Percentiles rank a stretch among this genome's conserved stretches.
Evolutionary conservation across 2,797 vertebrate genomes (phyloP).

Genomic region (Carapus acus): DNA sequence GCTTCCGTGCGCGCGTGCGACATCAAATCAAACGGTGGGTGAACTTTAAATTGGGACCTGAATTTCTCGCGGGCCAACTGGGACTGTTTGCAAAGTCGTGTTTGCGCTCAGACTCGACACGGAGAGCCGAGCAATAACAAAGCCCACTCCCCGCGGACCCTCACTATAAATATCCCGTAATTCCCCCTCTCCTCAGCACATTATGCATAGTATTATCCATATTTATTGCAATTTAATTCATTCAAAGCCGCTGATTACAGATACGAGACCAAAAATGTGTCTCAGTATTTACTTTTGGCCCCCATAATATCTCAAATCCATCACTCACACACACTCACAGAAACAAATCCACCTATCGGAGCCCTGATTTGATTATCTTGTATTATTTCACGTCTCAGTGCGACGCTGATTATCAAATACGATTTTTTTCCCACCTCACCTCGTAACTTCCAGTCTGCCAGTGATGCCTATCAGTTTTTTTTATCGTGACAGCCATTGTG

Average conservation of each 20-base stretch:
- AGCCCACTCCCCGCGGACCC: too few relatives aligned
- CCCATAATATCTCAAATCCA: too few relatives aligned
- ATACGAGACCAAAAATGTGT: background rate
- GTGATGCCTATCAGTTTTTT: slow-evolving; percentile 60
- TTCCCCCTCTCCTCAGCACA: background rate
- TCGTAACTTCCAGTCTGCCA: slow-evolving; percentile 38
- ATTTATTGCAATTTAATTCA: background rate
- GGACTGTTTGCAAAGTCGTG: slow-evolving; percentile 1
- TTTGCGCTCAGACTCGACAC: background rate
- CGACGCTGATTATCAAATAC: slow-evolving; percentile 56
- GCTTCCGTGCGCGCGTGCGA: background rate
- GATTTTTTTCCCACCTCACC: slow-evolving; percentile 31
- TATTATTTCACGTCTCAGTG: slow-evolving; percentile 49
- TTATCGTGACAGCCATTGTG: slow-evolving; percentile 60
- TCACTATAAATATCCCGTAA: background rate
- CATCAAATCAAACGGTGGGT: background rate
- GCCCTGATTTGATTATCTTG: slow-evolving; percentile 33
- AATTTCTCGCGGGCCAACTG: background rate
- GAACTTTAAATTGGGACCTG: slow-evolving; percentile 6
- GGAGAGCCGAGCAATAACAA: background rate
- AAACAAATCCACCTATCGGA: slow-evolving; percentile 12
- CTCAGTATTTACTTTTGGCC: background rate
- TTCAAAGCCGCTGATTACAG: background rate
- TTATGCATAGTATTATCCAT: background rate
- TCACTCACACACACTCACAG: background rate